A percentile compares a stretch with the other conserved stretches of the same genome.
Conservation (phyloP, 2,888 invertebrate species). For the Lissonota sp. region DNA sequence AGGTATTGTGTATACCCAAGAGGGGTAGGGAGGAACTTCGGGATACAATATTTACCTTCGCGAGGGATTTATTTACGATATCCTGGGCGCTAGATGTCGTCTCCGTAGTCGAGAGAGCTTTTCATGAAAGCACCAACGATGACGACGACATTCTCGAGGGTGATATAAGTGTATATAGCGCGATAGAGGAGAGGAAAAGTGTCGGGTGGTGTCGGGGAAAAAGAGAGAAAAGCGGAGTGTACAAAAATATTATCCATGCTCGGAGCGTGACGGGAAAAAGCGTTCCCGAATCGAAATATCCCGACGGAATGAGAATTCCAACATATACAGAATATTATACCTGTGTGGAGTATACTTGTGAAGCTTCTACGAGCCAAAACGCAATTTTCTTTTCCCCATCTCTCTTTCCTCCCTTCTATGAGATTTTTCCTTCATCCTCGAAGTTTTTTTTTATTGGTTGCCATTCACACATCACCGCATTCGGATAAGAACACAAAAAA, state of each 20-base stretch:
- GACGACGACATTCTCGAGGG: constrained; percentile 22
- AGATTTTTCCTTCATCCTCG: constrained; percentile 14
- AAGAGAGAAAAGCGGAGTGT: constrained; percentile 4
- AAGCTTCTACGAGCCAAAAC: background rate
- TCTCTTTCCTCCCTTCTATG: background rate
- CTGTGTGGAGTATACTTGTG: background rate
- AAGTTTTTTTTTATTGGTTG: constrained; percentile 1
- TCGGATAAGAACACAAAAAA: too few species aligned
- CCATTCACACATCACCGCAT: too few species aligned
- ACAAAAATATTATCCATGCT: constrained; percentile 49
- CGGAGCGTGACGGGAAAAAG: constrained; percentile 29
- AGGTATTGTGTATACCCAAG: background rate
- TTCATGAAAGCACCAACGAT: constrained; percentile 24
- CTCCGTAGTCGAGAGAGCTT: constrained; percentile 16
- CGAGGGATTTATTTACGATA: constrained; percentile 39
- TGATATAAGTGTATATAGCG: constrained; percentile 9
- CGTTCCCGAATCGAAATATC: constrained; percentile 46
- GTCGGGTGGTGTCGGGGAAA: constrained; percentile 1
- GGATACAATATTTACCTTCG: constrained; percentile 34
- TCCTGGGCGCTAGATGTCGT: constrained; percentile 21
- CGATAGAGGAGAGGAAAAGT: background rate
- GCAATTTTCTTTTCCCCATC: constrained; percentile 27
- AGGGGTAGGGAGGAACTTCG: constrained; percentile 13
- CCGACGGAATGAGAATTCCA: constrained; percentile 26
- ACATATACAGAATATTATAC: background rate